A percentile compares a stretch with the other conserved stretches of the same genome.
Conservation (phyloP, 2,888 invertebrate species). For the Phyllotreta striolata region DNA sequence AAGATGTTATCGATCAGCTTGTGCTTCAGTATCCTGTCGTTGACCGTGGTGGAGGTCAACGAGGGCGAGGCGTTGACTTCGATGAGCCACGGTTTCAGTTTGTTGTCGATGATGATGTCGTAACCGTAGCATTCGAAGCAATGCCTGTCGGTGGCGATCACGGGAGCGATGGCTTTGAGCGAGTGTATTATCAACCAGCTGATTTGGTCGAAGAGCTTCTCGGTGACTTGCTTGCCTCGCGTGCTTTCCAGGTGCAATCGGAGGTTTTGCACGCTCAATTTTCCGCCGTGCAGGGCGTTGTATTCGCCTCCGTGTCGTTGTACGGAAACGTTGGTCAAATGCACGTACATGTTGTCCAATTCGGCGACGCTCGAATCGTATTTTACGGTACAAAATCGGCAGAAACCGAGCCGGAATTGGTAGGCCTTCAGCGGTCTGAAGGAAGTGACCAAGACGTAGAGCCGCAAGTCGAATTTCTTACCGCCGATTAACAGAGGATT, state of each 20-base stretch:
- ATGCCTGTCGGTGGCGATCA: conserved; percentile 92
- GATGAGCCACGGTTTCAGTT: conserved; percentile 92
- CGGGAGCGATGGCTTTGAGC: conserved; percentile 88
- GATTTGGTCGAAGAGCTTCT: conserved; percentile 87
- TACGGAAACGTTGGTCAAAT: conserved; percentile 96
- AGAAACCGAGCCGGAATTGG: conserved; percentile 91
- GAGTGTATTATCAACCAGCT: conserved; percentile 93
- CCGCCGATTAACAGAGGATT: conserved; percentile 95
- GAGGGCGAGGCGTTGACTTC: conserved; percentile 95
- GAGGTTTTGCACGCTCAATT: conserved; percentile 92
- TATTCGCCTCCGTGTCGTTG: conserved; percentile 97
- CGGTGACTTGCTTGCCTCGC: conserved; percentile 86
- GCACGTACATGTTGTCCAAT: conserved; percentile 92
- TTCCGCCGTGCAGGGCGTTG: conserved; percentile 93
- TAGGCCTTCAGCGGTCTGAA: conserved; percentile 94
- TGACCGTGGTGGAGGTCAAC: conserved; percentile 91
- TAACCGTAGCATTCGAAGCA: conserved; percentile 96
- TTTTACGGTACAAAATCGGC: conserved; percentile 95
- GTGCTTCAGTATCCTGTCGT: conserved; percentile 92
- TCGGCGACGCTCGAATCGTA: conserved; percentile 90
- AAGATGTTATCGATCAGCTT: conserved; percentile 93
- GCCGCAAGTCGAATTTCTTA: conserved; percentile 92
- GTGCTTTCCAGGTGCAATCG: conserved; percentile 90
- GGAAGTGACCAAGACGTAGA: conserved; percentile 92
- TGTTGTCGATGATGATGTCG: conserved; percentile 95